phyloP scores from a whole-genome alignment of 2,113 vertebrate genomes.

The Prinia subflava region DNA sequence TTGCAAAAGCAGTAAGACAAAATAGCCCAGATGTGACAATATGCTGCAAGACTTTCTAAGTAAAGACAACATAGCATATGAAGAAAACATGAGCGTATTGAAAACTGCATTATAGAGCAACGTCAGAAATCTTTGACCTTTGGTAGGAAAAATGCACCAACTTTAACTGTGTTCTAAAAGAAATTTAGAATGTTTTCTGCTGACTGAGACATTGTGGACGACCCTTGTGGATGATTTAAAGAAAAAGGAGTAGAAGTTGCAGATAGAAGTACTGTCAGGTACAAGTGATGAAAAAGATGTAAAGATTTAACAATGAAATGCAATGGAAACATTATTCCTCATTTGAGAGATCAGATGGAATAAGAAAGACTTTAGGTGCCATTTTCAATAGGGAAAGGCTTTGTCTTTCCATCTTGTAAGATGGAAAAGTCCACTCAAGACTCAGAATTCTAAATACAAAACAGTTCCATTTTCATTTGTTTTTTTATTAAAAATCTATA shows the following conservation, averaged over 20 bases:
- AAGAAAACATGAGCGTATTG: background rate
- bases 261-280: background rate
- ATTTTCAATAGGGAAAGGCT: background rate
- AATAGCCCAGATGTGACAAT: background rate
- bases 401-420: background rate
- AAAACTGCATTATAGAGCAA: background rate
- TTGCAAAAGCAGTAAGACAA: background rate
- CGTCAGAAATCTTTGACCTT: background rate
- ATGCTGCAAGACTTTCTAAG: background rate
- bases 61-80: background rate
- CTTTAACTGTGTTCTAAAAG: background rate
- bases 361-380: background rate
- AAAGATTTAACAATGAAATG: background rate
- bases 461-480: background rate
- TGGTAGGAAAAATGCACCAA: background rate
- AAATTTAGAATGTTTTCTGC: background rate
- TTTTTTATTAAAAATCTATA: background rate
- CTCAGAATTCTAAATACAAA: background rate
- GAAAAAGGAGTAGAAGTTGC: background rate
- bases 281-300: background rate
- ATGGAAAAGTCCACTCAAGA: background rate
- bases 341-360: background rate
- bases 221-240: background rate
- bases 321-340: background rate
- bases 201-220: background rate